Evolutionary conservation across 2,113 vertebrate species (phyloP), one percentile per base, ranked within the genome.

Genomic region (Urocitellus parryii): DNA sequence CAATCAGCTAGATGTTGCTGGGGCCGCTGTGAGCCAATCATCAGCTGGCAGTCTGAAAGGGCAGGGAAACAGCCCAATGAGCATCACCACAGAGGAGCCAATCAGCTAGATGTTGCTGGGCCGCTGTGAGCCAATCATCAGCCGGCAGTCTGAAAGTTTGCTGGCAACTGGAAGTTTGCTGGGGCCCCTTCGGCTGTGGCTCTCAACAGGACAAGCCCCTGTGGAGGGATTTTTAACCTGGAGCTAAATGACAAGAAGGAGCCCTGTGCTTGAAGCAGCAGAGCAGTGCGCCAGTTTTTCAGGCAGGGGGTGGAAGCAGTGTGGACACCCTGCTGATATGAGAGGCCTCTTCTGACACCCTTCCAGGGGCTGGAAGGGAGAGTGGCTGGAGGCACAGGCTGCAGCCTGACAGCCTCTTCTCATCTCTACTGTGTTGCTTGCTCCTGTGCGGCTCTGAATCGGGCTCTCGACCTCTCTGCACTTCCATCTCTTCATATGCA

Each of bases 281-380:
- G 67, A 8, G 10, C 1, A 0, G 20, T 4, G 1, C 27, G 13
- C 51, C 53, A 13, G n/a, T 11, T 25, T 24, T 58, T 32, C 24
- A n/a, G 53, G 65, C 14, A 5, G 1, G 1, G 25, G 5, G 32
- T 42, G 17, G 56, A 51, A 67, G 16, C 13, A 29, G 32, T 0
- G 7, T 3, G 29, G 29, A 18, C 14, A 4, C n/a, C 14, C 0
- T 4, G 8, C 6, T 18, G 32, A 61, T 18, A 45, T n/a, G 29
- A 83, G 37, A 17, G 27, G 18, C 18, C 80, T 27, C 10, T 1
- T 48, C 48, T 22, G 27, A 20, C 11, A n/a, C 11, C 14, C 76
- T 68, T 76, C 0, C 0, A 32, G 48, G 51, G 45, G 29, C 53
- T 48, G 42, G 39, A 18, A 25, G 12, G 17, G 3, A 16, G 18